Percentiles rank a stretch among this genome's conserved stretches.
phyloP scores from a whole-genome alignment of 2,113 vertebrate genomes.

The Canis aureus region DNA sequence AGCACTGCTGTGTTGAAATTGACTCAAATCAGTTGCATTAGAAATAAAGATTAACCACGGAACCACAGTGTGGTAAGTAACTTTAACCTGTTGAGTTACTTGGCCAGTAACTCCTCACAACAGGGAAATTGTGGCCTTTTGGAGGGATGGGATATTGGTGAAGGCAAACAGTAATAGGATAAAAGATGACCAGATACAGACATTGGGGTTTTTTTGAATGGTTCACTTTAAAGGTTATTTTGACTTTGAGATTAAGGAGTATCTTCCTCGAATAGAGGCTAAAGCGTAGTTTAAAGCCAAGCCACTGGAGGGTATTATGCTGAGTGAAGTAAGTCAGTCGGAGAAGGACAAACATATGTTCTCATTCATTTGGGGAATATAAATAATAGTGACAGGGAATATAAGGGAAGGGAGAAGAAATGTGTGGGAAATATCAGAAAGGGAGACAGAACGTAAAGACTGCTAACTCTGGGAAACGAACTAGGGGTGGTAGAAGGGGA shows the following conservation, averaged over 20 bases:
- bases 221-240: not conserved
- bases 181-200: not conserved
- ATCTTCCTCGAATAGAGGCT: not conserved
- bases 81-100: slow-evolving; percentile 74
- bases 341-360: too few relatives aligned
- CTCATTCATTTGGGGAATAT: too few relatives aligned
- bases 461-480: too few relatives aligned
- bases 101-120: slow-evolving; percentile 7
- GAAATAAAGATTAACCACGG: slow-evolving; percentile 32
- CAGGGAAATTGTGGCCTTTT: not conserved
- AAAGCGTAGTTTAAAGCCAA: slow-evolving; percentile 3
- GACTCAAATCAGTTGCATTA: not conserved
- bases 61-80: slow-evolving; percentile 33
- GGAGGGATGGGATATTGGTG: not conserved
- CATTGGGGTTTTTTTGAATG: not conserved
- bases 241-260: not conserved
- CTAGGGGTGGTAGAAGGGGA: too few relatives aligned
- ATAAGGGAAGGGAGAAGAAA: too few relatives aligned
- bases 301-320: too few relatives aligned
- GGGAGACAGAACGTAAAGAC: too few relatives aligned
- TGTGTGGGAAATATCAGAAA: too few relatives aligned
- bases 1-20: slow-evolving; percentile 13
- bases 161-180: not conserved
- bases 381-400: too few relatives aligned
- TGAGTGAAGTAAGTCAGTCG: too few relatives aligned